phyloP scores from a whole-genome alignment of 2,888 invertebrate species.

The Aethes cnicana region DNA sequence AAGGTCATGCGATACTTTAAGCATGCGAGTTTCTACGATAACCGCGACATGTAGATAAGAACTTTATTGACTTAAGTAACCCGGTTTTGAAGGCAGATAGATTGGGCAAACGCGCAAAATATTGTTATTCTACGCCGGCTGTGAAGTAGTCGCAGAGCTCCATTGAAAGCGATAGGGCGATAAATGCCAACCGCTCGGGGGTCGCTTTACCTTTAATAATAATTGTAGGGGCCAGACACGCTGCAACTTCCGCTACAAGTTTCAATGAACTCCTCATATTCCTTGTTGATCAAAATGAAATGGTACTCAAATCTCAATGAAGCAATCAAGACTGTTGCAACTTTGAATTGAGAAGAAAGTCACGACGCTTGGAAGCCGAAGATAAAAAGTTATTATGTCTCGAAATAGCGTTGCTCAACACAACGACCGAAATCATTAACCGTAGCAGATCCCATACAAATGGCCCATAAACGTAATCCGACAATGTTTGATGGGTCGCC shows the following conservation, averaged over 20 bases:
- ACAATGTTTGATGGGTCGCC: slow-evolving; percentile 68
- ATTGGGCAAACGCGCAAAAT: slow-evolving; percentile 22
- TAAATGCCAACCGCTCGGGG: slow-evolving; percentile 26
- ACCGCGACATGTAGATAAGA: slow-evolving; percentile 48
- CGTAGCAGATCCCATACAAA: slow-evolving; percentile 74
- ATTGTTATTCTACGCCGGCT: slow-evolving; percentile 8
- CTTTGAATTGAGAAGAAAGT: slow-evolving; percentile 36
- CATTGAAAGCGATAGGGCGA: slow-evolving; percentile 29
- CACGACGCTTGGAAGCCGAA: slow-evolving; percentile 34
- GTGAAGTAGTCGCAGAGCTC: neutral
- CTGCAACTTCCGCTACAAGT: slow-evolving; percentile 11
- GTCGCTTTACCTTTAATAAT: slow-evolving; percentile 21
- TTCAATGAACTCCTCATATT: slow-evolving; percentile 10
- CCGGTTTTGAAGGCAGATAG: slow-evolving; percentile 52
- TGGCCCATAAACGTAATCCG: slow-evolving; percentile 74
- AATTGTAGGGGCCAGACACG: slow-evolving; percentile 19
- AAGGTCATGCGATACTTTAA: slow-evolving; percentile 35
- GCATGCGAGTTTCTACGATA: slow-evolving; percentile 31
- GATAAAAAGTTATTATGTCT: slow-evolving; percentile 58
- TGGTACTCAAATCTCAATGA: neutral
- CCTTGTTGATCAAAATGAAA: neutral
- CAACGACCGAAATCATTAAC: slow-evolving; percentile 67
- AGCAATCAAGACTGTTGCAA: slow-evolving; percentile 15
- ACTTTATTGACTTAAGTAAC: slow-evolving; percentile 47
- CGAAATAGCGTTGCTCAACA: slow-evolving; percentile 58